These are phyloP conservation scores for Incurvaria masculella DNA, from an alignment of 2,888 invertebrate genomes.

Conservation along the genomic window DNA sequence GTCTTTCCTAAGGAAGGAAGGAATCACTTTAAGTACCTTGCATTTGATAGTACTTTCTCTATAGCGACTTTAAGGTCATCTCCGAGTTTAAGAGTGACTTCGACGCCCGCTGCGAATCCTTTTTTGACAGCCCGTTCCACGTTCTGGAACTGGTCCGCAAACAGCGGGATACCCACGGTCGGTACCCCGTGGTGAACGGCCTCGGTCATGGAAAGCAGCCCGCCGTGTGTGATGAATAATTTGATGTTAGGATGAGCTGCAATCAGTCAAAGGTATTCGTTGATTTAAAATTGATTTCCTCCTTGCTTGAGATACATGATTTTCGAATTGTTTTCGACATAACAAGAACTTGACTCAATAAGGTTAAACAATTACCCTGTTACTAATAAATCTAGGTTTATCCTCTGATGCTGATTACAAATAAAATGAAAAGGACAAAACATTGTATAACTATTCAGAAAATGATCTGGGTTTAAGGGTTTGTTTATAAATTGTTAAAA, in stretches of 20 bases:
- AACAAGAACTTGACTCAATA: no score
- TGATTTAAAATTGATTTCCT: no score
- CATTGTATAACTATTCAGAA: no score
- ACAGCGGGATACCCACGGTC: conserved; percentile 53
- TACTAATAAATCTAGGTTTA: no score
- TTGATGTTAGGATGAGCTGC: conserved; percentile 35
- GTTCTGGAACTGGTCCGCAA: conserved; percentile 57
- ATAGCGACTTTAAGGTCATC: conserved; percentile 33
- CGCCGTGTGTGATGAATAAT: conserved; percentile 55
- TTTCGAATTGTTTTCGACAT: no score
- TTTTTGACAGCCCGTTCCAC: conserved; percentile 42
- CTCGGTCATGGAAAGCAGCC: conserved; percentile 53
- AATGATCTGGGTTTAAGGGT: no score
- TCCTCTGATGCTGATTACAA: no score
- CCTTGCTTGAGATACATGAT: no score
- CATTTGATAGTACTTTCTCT: conserved; percentile 30
- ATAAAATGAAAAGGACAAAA: no score
- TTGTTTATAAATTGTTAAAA: no score
- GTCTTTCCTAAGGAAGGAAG: no score
- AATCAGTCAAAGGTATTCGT: background rate
- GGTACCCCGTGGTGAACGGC: conserved; percentile 56
- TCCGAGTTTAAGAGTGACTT: conserved; percentile 38
- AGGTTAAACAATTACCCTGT: no score
- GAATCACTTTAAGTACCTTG: conserved; percentile 37
- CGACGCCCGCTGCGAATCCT: conserved; percentile 42